Percentiles rank a stretch among this genome's conserved stretches.
Evolutionary conservation across 2,113 vertebrate species (phyloP).

Genomic region (Aplodontia rufa): DNA sequence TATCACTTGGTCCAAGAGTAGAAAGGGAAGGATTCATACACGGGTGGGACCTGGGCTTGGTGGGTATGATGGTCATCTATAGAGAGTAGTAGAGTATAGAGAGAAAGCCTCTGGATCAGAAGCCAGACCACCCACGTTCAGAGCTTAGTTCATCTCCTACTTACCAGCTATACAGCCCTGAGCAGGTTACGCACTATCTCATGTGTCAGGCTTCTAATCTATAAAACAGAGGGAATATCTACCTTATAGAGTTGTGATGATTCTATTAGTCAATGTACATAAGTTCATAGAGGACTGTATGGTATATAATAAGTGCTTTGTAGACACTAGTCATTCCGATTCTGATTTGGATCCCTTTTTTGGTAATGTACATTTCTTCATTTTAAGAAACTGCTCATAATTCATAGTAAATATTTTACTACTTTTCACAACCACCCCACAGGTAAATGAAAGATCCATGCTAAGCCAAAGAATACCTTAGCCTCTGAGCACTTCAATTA

Average conservation of each 20-base stretch:
- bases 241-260: background rate
- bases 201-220: background rate
- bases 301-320: background rate
- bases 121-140: background rate
- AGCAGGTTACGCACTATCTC: background rate
- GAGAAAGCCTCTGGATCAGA: slow-evolving; percentile 1
- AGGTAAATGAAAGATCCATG: background rate
- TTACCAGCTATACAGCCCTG: background rate
- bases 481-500: background rate
- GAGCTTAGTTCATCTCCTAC: background rate
- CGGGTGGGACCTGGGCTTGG: background rate
- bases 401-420: background rate
- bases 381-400: background rate
- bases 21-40: background rate
- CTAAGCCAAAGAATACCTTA: background rate
- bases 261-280: background rate
- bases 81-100: background rate
- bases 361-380: background rate
- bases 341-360: background rate
- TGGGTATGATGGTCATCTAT: background rate
- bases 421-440: background rate
- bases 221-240: background rate
- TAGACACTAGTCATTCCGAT: background rate
- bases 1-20: background rate
- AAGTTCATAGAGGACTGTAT: background rate